Evolutionary conservation across 2,888 invertebrate genomes (phyloP), one percentile per base, ranked within the genome.

Genomic region (Lasioglossum villosulum): DNA sequence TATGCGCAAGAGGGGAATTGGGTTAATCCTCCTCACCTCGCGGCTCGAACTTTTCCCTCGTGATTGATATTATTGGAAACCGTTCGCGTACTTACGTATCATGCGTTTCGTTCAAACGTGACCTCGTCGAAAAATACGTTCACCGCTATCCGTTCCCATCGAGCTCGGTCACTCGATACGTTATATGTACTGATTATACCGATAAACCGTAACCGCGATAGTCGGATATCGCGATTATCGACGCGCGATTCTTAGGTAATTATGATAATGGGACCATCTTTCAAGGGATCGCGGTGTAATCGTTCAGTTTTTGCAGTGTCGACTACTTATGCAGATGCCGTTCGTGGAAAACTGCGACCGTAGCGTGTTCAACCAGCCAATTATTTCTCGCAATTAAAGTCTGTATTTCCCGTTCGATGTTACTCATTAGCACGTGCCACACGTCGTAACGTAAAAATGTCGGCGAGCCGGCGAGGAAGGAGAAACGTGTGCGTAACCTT

Each of bases 401-500:
- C 76, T n/a, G 34, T 37, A 12, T 42, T 79, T 72, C 16, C 59
- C 39, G 19, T 63, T 45, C 39, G 37, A 59, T n/a, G 14, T 59
- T 37, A 8, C 30, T 37, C 48, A 14, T 74, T 80, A 66, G 10
- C 72, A 37, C 42, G 71, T 63, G 48, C 23, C 52, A 39, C 48
- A n/a, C 39, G 68, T 59, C 76, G 75, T 19, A 16, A n/a, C 27
- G 52, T 27, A 59, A 52, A 68, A 74, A 84, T 73, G 68, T 73
- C 48, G 66, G 45, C 16, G 30, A 45, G 19, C 71, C 19, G 12
- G 16, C 34, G n/a, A 1, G 68, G 45, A 48, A 52, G 27, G 27
- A 80, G 45, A 73, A 8, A 16, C 19, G 70, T 77, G 76, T 63
- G 12, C 63, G 30, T 84, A 76, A 85, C 71, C 78, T 80, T 68